Evolutionary conservation across 2,797 vertebrate genomes (phyloP), one percentile per base, ranked within the genome.

Genomic region (Amphiprion clarkii): DNA sequence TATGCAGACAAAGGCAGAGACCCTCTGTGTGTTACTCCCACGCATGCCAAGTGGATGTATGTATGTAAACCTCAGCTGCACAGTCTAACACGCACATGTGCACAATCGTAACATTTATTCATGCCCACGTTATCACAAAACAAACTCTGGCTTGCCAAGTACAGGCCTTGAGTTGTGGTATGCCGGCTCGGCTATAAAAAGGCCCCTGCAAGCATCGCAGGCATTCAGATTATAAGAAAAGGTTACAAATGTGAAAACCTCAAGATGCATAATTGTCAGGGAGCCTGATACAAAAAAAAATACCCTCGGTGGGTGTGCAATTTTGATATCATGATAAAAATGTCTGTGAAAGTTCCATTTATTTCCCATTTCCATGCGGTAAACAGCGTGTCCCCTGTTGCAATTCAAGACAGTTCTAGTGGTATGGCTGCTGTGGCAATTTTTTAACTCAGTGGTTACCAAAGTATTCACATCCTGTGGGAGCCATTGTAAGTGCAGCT

Each of bases 81-180:
- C 31, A 67, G 21, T 7, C 53, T 42, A 51, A 71, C 40, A 16
- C 21, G 40, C 67, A 36, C 57, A 69, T 39, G 53, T 40, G 36
- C 49, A 6, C 36, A 55, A 71, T 27, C 48, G 16, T 59, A 79
- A 64, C 44, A 78, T 74, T 67, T 84, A 76, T 80, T 82, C 65
- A 70, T 67, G 57, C 61, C 83, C 46, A 76, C n/a, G 66, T 83
- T 67, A 74, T 69, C 63, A 77, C 61, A 83, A 81, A 83, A 77
- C 63, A 74, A 78, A 76, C 61, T 70, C 46, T 58, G 68, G 29
- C 57, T 53, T 62, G 65, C 73, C 17, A 48, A 76, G 16, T 17
- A 21, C 71, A 65, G 61, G 49, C 39, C 1, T 55, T 46, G 44
- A 39, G 21, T 25, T 68, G 48, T 52, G 40, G 42, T 73, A 56